These are phyloP conservation scores for Pteropus rufus DNA, from an alignment of 2,797 vertebrate genomes.

Conservation along the genomic window DNA sequence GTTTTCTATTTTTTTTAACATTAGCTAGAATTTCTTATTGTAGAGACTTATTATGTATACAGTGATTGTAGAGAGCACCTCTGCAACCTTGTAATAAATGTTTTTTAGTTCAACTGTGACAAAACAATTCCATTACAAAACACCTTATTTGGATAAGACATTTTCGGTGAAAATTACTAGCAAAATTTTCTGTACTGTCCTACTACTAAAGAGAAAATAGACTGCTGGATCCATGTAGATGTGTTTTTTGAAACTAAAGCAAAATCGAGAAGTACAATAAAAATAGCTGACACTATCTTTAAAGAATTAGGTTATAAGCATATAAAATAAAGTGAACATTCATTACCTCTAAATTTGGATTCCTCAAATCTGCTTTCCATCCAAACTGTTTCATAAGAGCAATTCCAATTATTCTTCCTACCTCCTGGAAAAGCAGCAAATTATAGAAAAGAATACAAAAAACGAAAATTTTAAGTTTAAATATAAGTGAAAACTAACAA, in stretches of 20 bases:
- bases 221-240: neutral
- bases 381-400: conserved; percentile 86
- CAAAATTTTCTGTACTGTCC: neutral
- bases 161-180: conserved; percentile 12
- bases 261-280: neutral
- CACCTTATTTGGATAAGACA: neutral
- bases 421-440: conserved; percentile 83
- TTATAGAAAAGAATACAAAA: conserved; percentile 35
- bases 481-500: neutral
- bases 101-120: neutral
- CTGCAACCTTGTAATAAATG: neutral
- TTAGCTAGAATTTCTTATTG: neutral
- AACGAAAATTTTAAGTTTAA: neutral
- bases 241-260: neutral
- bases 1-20: neutral
- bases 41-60: neutral
- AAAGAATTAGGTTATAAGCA: neutral
- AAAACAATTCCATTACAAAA: neutral
- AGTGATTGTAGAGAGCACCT: neutral
- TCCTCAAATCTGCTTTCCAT: conserved; percentile 90
- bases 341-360: conserved; percentile 90
- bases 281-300: neutral
- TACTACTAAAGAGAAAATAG: neutral
- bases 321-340: neutral
- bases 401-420: conserved; percentile 87